Percentiles rank a stretch among this genome's conserved stretches.
Conservation (phyloP, 2,888 invertebrate species). For the Dynastes tityus region DNA sequence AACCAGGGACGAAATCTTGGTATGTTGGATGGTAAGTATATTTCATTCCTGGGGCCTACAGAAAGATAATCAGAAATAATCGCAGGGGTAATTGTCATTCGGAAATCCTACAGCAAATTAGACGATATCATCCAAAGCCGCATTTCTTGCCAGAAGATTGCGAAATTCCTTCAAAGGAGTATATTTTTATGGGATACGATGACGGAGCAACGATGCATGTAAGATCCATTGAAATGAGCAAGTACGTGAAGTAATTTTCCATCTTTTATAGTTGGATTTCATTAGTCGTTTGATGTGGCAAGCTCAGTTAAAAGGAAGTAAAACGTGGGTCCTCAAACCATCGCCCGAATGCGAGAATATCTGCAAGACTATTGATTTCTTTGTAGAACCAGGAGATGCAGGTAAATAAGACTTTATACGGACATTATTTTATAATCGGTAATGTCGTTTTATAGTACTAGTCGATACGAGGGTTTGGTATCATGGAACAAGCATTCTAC, state of each 20-base stretch:
- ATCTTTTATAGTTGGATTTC: slow-evolving; percentile 83
- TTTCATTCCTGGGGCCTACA: slow-evolving; percentile 13
- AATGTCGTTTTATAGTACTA: slow-evolving; percentile 75
- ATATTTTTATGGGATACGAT: slow-evolving; percentile 93
- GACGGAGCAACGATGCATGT: slow-evolving; percentile 94
- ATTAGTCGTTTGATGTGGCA: slow-evolving; percentile 95
- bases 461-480: slow-evolving; percentile 95
- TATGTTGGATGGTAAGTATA: slow-evolving; percentile 89
- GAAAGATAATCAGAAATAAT: neutral
- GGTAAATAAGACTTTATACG: slow-evolving; percentile 71
- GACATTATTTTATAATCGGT: neutral
- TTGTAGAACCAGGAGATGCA: slow-evolving; percentile 89
- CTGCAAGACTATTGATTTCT: slow-evolving; percentile 83
- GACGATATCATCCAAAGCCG: slow-evolving; percentile 85
- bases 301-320: slow-evolving; percentile 89
- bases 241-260: neutral
- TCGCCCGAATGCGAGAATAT: slow-evolving; percentile 89
- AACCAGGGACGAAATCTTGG: slow-evolving; percentile 81
- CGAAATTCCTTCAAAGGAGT: slow-evolving; percentile 91
- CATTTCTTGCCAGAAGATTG: slow-evolving; percentile 91
- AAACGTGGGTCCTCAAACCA: slow-evolving; percentile 88
- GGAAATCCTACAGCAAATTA: slow-evolving; percentile 81
- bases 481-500: slow-evolving; percentile 87
- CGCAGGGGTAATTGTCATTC: slow-evolving; percentile 89
- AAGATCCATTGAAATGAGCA: slow-evolving; percentile 65